Conservation (phyloP, 2,797 vertebrate species). For the Momotus momota region DNA sequence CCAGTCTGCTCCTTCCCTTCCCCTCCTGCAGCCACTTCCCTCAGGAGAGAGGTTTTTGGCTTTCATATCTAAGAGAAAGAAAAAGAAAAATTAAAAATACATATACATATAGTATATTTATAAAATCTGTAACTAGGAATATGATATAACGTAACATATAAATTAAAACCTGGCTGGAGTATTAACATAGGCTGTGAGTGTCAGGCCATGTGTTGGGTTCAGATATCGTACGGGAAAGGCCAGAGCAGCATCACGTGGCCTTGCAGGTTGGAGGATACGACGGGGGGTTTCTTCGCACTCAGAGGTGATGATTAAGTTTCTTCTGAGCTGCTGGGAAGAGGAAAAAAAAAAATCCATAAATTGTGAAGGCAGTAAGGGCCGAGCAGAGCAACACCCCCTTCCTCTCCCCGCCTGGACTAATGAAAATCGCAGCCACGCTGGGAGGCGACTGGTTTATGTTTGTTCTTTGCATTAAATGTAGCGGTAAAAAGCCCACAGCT, state of each 20-base stretch:
- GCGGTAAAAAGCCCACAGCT: constrained; percentile 52
- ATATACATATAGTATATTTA: background rate
- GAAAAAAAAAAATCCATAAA: constrained; percentile 47
- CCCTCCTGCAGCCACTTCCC: background rate
- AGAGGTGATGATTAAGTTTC: constrained; percentile 63
- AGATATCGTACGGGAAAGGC: background rate
- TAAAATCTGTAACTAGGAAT: background rate
- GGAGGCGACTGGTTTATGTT: constrained; percentile 58
- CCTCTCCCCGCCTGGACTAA: background rate
- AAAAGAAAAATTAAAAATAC: background rate
- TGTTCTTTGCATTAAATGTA: constrained; percentile 52
- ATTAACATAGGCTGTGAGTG: background rate
- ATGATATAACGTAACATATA: background rate
- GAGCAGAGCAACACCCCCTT: constrained; percentile 21
- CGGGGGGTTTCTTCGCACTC: background rate
- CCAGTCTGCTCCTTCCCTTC: background rate
- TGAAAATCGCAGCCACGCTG: constrained; percentile 49
- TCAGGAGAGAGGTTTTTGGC: background rate
- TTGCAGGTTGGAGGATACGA: background rate
- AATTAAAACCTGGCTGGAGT: background rate
- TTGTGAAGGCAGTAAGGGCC: constrained; percentile 34
- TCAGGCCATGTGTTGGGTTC: background rate
- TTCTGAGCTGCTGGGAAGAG: constrained; percentile 28
- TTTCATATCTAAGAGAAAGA: background rate
- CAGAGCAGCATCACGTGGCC: background rate